Conservation (phyloP, 2,113 vertebrate genomes). For the Esox niger region DNA sequence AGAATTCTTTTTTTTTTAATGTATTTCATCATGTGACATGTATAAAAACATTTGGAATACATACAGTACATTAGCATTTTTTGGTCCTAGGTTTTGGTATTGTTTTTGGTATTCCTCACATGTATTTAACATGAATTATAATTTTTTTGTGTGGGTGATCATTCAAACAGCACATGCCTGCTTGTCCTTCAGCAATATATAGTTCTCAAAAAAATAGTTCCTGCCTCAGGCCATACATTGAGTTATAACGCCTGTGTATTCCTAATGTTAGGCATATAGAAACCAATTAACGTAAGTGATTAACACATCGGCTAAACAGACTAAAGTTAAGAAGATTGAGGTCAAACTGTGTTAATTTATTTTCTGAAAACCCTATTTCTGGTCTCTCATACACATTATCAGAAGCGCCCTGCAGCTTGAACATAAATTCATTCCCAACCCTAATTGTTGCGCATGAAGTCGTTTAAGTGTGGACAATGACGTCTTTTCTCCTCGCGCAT, state of each 20-base stretch:
- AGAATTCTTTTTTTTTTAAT: too few relatives aligned
- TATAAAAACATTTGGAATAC: too few relatives aligned
- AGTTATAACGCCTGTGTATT: constrained; percentile 45
- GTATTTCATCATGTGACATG: too few relatives aligned
- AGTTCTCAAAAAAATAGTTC: constrained; percentile 23
- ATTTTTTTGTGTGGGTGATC: too few relatives aligned
- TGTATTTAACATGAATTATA: too few relatives aligned
- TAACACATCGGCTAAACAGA: constrained; percentile 61
- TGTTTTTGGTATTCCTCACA: too few relatives aligned
- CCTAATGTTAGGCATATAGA: constrained; percentile 56
- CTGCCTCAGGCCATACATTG: constrained; percentile 39
- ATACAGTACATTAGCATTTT: too few relatives aligned
- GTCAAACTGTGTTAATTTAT: constrained; percentile 71
- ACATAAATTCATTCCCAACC: constrained; percentile 56
- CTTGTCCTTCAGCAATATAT: constrained; percentile 11
- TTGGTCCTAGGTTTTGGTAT: too few relatives aligned
- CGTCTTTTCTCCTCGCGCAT: constrained; percentile 24
- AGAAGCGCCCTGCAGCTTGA: constrained; percentile 44
- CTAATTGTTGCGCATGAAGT: constrained; percentile 52
- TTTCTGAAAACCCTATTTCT: constrained; percentile 53
- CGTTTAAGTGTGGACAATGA: constrained; percentile 37
- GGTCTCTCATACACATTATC: constrained; percentile 59
- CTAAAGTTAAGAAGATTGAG: constrained; percentile 66
- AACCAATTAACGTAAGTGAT: constrained; percentile 70
- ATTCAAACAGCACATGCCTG: not conserved